Evolutionary conservation across 2,113 vertebrate species (phyloP), one percentile per base, ranked within the genome.

Genomic region (Ploceus nigricollis): DNA sequence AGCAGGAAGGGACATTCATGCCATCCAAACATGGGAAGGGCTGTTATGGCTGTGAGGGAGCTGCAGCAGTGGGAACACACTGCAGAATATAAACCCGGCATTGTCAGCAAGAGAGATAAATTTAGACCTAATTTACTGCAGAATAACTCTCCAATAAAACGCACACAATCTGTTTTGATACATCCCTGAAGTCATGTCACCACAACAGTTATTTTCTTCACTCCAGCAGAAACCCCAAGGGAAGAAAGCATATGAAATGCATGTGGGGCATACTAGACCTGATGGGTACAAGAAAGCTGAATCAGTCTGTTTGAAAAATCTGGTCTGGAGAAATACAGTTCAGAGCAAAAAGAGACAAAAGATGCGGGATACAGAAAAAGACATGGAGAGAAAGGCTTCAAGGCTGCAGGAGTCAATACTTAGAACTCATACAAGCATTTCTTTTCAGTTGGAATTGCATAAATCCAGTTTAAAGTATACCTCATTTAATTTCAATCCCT

Each of bases 51-150:
- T 94, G 39, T 0, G 11, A 89, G 48, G 47, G 45, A 70, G 65
- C 70, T 80, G 68, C 69, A 90, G 76, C 80, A 83, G 2, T 45
- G 82, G 60, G 82, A 96, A 89, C 60, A 86, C 63, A 40, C 71
- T 90, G 63, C 68, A 42, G 82, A 95, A 87, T 31, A 65, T 37
- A 76, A 79, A 73, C 48, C 53, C 82, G 47, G 83, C 69, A 93
- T 39, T 82, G 91, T 90, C 85, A 94, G 85, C 69, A 83, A 89
- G 64, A 89, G 31, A 51, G 82, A 93, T 96, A 95, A 90, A 90
- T 90, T 94, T 95, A 96, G 93, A 88, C 65, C 86, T 93, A 90
- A 97, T 95, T 95, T 93, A 81, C 88, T 93, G 76, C 86, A 83
- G 88, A 93, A 61, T 82, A 92, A 90, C 42, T 71, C 85, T 90